Conservation (phyloP, 2,888 invertebrate species). For the Drosophila kuntzei region DNA sequence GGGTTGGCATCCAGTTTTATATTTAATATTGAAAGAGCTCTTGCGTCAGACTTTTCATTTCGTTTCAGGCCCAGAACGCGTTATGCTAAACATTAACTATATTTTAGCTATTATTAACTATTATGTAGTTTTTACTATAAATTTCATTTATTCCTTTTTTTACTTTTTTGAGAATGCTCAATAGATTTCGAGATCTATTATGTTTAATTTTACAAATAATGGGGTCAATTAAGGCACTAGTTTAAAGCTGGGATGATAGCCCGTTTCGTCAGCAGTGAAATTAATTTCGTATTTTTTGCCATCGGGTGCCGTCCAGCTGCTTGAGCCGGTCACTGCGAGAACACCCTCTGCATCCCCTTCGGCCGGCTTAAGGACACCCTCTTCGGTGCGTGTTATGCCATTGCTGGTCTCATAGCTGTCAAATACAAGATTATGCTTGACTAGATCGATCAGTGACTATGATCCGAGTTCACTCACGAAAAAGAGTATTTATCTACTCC, state of each 20-base stretch:
- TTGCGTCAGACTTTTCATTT: constrained; percentile 77
- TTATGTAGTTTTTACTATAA: constrained; percentile 7
- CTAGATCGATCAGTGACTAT: not conserved
- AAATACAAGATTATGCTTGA: not conserved
- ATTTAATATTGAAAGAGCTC: constrained; percentile 5
- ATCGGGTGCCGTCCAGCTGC: constrained; percentile 87
- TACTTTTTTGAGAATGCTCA: constrained; percentile 37
- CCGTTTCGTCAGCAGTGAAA: constrained; percentile 87
- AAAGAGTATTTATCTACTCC: constrained; percentile 31
- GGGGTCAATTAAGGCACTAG: constrained; percentile 64
- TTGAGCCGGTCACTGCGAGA: constrained; percentile 87
- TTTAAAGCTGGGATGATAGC: constrained; percentile 86
- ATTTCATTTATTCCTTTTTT: constrained; percentile 18
- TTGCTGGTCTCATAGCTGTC: constrained; percentile 86
- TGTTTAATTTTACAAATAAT: not conserved
- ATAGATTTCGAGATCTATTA: not conserved
- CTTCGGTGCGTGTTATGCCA: constrained; percentile 85
- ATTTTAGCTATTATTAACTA: constrained; percentile 7
- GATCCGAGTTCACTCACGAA: not conserved
- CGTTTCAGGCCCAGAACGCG: constrained; percentile 57
- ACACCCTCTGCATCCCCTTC: constrained; percentile 85
- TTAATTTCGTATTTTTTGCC: constrained; percentile 86
- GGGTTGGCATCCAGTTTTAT: constrained; percentile 42
- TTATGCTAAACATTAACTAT: constrained; percentile 41
- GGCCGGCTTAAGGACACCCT: constrained; percentile 84